Base-by-base conservation (phyloP, 92 coral and sea anemone species). In the Paramuricea clavata region DNA sequence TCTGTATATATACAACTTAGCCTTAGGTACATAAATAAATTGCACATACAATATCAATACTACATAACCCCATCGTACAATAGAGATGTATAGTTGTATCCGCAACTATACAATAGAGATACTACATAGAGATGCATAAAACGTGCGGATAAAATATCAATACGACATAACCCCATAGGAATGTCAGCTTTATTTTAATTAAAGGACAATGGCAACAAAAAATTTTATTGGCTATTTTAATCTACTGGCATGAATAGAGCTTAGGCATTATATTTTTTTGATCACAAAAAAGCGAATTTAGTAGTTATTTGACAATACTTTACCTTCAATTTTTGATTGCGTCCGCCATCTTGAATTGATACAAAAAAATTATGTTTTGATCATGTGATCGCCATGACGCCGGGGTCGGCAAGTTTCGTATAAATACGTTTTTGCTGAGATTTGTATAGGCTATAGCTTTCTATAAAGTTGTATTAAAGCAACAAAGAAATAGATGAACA, bases 151-250 rank as follows among this genome's bases (percentile, higher is more conserved):
- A n/a, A n/a, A n/a, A n/a, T n/a, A n/a, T n/a, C n/a, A n/a, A n/a
- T n/a, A n/a, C n/a, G n/a, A n/a, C n/a, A n/a, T n/a, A n/a, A n/a
- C n/a, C n/a, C n/a, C n/a, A n/a, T n/a, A n/a, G n/a, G n/a, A n/a
- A n/a, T n/a, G n/a, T n/a, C n/a, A n/a, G n/a, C n/a, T n/a, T n/a
- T n/a, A n/a, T n/a, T n/a, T n/a, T n/a, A n/a, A n/a, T 62, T 62
- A 62, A 62, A 62, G 70, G 70, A 62, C 70, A 62, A 9, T 62
- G 70, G 70, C 70, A 62, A 26, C 70, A 52, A 62, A 62, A 26
- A n/a, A 8, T 62, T 62, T 62, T 62, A 9, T 62, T 22, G 12
- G 13, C 25, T 30, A 62, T 22, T 19, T 54, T 54, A 54, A 6
- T 31, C 17, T 62, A 6, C 34, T 34, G 0, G 62, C 27, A 54